Evolutionary conservation across 2,888 invertebrate genomes (phyloP), one percentile per base, ranked within the genome.

Genomic region (Lycocerus yunnanus): DNA sequence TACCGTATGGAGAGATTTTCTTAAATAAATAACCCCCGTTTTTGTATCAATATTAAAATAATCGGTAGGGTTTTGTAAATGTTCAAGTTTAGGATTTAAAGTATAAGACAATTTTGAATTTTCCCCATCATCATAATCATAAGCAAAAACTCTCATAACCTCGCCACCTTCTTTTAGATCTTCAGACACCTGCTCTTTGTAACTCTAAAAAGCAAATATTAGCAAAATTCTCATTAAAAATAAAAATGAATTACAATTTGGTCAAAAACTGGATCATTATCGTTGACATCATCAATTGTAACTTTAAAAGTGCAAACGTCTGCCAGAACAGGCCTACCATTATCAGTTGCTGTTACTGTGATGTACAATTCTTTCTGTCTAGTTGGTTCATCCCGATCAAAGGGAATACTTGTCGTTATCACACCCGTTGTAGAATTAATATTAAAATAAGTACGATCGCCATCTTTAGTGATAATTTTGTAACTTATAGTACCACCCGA

Each of bases 231-330:
- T 21, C 60, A 24, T 60, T 16, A 11, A 24, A 20, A 18, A 8
- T 58, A 18, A 58, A n/a, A 15, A 59, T 18, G 9, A 14, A 86
- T 90, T 88, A 94, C 94, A 87, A 91, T 91, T 92, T 93, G 93
- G 85, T 95, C 94, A 88, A 94, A 94, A 80, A 92, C 91, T 4
- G 95, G 95, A 14, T 88, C 89, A 84, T 98, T 98, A 86, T 99
- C 98, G 88, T 99, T 99, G 84, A 96, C 92, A 87, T 98, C 98
- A 83, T 92, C 92, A 78, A 98, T 94, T 78, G 93, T 92, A 71
- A 97, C 95, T 89, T 94, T 95, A 85, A 98, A 95, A 5, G 97
- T 97, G 87, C 98, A 98, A 71, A 96, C 95, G 83, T 97, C 97
- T 81, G 96, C 96, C 69, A 98, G 88, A 66, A 94, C 93, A 0